Evolutionary conservation across 2,888 invertebrate genomes (phyloP).

Genomic region (Deilephila porcellus): DNA sequence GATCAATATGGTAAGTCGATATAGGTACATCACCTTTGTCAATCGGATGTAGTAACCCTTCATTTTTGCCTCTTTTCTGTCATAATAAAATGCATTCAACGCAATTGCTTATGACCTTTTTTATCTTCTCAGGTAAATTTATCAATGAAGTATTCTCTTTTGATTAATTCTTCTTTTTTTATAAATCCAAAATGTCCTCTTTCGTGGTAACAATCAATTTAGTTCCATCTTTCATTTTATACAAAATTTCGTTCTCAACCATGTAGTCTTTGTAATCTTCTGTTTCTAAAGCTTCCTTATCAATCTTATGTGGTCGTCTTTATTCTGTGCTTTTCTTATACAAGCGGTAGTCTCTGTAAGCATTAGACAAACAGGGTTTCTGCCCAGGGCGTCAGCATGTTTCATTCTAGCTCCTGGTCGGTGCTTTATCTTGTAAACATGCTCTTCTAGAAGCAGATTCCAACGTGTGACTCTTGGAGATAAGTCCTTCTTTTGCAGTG

Average conservation of each 20-base stretch:
- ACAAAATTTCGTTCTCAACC: too few relatives aligned
- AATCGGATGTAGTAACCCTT: too few relatives aligned
- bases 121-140: too few relatives aligned
- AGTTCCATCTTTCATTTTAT: too few relatives aligned
- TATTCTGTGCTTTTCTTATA: constrained; percentile 40
- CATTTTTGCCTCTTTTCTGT: too few relatives aligned
- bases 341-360: constrained; percentile 38
- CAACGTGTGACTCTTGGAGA: constrained; percentile 30
- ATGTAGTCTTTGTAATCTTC: constrained; percentile 52
- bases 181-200: constrained; percentile 42
- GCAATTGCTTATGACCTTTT: too few relatives aligned
- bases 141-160: constrained; percentile 40
- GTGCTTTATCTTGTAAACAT: constrained; percentile 36
- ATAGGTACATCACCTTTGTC: too few relatives aligned
- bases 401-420: constrained; percentile 41
- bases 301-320: constrained; percentile 34
- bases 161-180: constrained; percentile 41
- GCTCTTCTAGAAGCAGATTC: constrained; percentile 7
- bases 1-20: too few relatives aligned
- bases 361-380: constrained; percentile 35
- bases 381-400: constrained; percentile 44
- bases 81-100: too few relatives aligned
- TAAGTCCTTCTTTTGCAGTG: neutral
- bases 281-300: constrained; percentile 43
- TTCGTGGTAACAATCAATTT: too few relatives aligned